Conservation (phyloP, 2,113 vertebrate genomes). For the Pachycephala philippinensis region DNA sequence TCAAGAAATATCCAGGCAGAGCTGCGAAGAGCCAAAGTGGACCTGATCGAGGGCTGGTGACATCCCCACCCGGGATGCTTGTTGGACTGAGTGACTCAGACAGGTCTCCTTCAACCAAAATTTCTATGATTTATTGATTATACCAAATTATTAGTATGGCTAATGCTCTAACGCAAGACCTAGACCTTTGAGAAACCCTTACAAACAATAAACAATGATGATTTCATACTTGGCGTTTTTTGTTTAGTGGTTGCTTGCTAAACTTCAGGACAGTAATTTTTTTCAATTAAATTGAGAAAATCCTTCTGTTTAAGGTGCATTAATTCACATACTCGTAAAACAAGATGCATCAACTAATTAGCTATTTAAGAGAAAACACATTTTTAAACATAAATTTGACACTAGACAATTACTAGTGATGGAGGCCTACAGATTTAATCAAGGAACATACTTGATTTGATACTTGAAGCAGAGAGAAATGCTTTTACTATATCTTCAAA, state of each 20-base stretch:
- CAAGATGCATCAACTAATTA: neutral
- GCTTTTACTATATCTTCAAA: neutral
- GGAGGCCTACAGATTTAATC: neutral
- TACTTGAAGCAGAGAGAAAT: neutral
- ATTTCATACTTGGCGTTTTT: neutral
- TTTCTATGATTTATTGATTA: neutral
- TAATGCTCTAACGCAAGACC: neutral
- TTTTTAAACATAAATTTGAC: neutral
- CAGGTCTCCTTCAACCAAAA: neutral
- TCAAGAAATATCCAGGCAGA: neutral
- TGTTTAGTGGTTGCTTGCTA: neutral
- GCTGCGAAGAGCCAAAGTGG: no score
- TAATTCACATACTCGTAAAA: neutral
- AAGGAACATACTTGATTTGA: neutral
- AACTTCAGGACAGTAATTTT: neutral
- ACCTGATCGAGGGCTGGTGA: neutral
- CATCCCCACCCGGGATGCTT: neutral
- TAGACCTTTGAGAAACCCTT: neutral
- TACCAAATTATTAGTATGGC: neutral
- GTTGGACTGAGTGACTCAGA: neutral
- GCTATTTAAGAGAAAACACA: neutral
- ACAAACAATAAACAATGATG: neutral
- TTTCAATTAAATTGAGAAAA: neutral
- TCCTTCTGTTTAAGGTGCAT: neutral
- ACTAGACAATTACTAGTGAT: neutral